Percentiles rank a stretch among this genome's conserved stretches.
These are phyloP conservation scores for Siniperca knerii DNA, from an alignment of 2,113 vertebrate species.

Conservation along the genomic window DNA sequence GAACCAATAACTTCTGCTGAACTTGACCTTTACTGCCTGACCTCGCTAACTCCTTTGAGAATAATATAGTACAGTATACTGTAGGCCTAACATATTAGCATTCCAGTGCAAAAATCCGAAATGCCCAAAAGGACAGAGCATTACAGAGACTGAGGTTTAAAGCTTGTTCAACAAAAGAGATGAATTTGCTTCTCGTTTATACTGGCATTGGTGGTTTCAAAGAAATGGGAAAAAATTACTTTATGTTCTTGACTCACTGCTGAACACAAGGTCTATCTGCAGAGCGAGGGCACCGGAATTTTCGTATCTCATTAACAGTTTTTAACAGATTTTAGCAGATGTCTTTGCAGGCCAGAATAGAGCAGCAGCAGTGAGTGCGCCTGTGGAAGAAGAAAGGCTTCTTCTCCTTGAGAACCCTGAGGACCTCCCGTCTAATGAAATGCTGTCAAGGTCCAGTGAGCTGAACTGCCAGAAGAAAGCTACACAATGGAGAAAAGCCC, in stretches of 20 bases:
- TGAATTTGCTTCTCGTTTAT: not conserved
- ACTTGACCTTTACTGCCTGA: not conserved
- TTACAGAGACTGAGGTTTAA: not conserved
- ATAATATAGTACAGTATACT: not conserved
- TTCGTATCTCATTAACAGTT: constrained; percentile 69
- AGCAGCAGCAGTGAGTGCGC: constrained; percentile 14
- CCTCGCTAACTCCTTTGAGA: not conserved
- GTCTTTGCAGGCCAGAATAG: constrained; percentile 40
- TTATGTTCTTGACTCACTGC: not conserved
- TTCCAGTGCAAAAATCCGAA: not conserved
- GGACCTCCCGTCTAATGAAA: constrained; percentile 79
- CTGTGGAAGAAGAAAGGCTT: constrained; percentile 57
- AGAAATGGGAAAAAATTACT: not conserved
- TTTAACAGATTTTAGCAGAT: constrained; percentile 45
- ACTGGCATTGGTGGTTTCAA: not conserved
- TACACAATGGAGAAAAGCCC: constrained; percentile 61
- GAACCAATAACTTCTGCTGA: not conserved
- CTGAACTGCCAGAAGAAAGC: constrained; percentile 75
- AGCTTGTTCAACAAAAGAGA: not conserved
- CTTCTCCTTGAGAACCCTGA: constrained; percentile 65
- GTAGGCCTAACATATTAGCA: not conserved
- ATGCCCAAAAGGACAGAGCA: not conserved
- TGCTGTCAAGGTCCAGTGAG: constrained; percentile 78
- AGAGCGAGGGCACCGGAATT: constrained; percentile 31
- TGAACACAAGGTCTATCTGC: constrained; percentile 23